Evolutionary conservation across 1,140 invertebrate genomes (phyloP).

Genomic region (Plodia interpunctella): DNA sequence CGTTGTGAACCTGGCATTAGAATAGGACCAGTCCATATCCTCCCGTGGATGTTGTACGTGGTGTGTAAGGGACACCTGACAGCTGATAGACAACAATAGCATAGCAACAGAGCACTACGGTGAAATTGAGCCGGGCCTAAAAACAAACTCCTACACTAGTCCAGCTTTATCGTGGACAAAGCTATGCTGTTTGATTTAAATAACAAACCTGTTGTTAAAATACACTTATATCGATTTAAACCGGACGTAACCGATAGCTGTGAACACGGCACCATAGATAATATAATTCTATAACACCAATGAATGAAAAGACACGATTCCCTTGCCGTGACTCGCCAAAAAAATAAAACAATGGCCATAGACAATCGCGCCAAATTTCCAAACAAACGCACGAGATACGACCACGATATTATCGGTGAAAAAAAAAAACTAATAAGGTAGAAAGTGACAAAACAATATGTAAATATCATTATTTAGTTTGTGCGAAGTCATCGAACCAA

Average conservation of each 20-base stretch:
- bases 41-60: too few species aligned
- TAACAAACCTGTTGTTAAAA: not conserved
- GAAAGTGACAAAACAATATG: conserved; percentile 74
- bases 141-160: too few species aligned
- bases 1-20: too few species aligned
- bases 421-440: conserved; percentile 47
- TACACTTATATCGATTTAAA: conserved; percentile 4
- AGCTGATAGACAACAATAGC: too few species aligned
- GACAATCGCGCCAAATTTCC: conserved; percentile 59
- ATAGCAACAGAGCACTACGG: too few species aligned
- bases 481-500: conserved; percentile 57
- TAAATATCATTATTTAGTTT: conserved; percentile 68
- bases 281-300: too few species aligned
- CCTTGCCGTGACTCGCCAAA: conserved; percentile 33
- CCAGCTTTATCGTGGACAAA: too few species aligned
- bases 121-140: too few species aligned
- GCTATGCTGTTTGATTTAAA: too few species aligned
- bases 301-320: conserved; percentile 20
- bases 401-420: conserved; percentile 37
- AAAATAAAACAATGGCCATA: conserved; percentile 50
- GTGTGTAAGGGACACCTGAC: too few species aligned
- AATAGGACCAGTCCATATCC: too few species aligned
- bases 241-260: conserved; percentile 4
- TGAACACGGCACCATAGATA: conserved; percentile 9
- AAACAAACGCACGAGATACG: conserved; percentile 42